phyloP scores from a whole-genome alignment of 2,888 invertebrate genomes.

The Toxonevra muliebris region DNA sequence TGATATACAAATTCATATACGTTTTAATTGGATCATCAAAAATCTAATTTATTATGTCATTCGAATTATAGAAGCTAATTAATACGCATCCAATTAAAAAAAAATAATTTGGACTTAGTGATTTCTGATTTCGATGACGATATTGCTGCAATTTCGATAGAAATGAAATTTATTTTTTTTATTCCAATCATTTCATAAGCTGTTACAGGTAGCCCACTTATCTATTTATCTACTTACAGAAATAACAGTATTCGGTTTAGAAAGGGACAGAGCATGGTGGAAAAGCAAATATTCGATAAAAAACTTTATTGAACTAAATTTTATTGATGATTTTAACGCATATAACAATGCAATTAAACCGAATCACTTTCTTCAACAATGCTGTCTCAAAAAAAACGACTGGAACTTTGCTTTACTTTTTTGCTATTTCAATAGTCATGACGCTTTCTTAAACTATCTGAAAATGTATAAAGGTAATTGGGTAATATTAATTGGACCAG shows the following conservation, averaged over 20 bases:
- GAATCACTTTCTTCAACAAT: slow-evolving; percentile 62
- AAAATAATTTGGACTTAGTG: too few species aligned
- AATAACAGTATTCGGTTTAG: slow-evolving; percentile 73
- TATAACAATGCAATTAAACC: slow-evolving; percentile 45
- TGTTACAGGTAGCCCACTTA: too few species aligned
- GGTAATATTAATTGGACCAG: slow-evolving; percentile 80
- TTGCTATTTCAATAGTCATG: slow-evolving; percentile 82
- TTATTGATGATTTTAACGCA: slow-evolving; percentile 60
- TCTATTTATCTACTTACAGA: slow-evolving; percentile 63
- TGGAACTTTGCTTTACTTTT: slow-evolving; percentile 72
- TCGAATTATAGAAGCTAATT: too few species aligned
- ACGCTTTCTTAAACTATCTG: slow-evolving; percentile 76
- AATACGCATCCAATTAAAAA: too few species aligned
- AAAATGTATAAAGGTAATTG: slow-evolving; percentile 71
- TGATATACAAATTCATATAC: too few species aligned
- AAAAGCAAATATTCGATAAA: slow-evolving; percentile 77
- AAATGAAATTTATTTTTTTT: neutral
- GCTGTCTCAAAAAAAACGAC: slow-evolving; percentile 54
- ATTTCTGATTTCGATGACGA: too few species aligned
- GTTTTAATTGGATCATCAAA: too few species aligned
- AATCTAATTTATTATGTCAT: too few species aligned
- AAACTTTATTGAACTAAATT: slow-evolving; percentile 73
- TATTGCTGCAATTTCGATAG: neutral
- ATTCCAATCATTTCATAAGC: too few species aligned
- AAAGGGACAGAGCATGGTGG: slow-evolving; percentile 86